phyloP scores from a whole-genome alignment of 1,140 invertebrate species.

The Dryas iulia region DNA sequence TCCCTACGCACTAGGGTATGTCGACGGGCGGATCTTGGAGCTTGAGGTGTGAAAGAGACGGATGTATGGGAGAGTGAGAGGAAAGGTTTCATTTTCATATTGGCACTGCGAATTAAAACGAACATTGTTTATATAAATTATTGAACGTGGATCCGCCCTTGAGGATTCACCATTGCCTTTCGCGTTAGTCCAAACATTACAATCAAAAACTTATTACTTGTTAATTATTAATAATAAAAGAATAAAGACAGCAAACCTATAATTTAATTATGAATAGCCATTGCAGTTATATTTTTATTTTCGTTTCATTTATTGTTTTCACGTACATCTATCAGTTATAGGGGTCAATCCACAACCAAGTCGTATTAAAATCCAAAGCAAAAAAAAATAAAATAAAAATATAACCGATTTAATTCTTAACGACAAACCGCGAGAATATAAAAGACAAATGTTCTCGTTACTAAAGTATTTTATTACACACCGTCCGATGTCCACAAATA shows the following conservation, averaged over 20 bases:
- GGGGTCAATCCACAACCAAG: not conserved
- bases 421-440: not conserved
- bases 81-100: not conserved
- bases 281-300: slow-evolving; percentile 2
- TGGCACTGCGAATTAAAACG: not conserved
- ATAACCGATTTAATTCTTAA: not conserved
- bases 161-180: not conserved
- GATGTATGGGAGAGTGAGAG: not conserved
- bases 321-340: not conserved
- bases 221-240: not conserved
- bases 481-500: slow-evolving; percentile 68
- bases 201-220: not conserved
- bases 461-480: slow-evolving; percentile 77
- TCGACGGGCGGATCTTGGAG: too few relatives aligned
- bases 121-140: too few relatives aligned
- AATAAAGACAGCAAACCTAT: not conserved
- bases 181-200: not conserved
- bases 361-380: not conserved
- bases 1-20: too few relatives aligned
- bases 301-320: not conserved
- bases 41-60: not conserved
- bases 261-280: not conserved
- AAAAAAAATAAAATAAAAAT: slow-evolving; percentile 22
- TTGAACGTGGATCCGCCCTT: not conserved
- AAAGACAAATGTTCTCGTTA: slow-evolving; percentile 59